Evolutionary conservation across 2,797 vertebrate species (phyloP), one percentile per base, ranked within the genome.

Genomic region (Tadarida brasiliensis): DNA sequence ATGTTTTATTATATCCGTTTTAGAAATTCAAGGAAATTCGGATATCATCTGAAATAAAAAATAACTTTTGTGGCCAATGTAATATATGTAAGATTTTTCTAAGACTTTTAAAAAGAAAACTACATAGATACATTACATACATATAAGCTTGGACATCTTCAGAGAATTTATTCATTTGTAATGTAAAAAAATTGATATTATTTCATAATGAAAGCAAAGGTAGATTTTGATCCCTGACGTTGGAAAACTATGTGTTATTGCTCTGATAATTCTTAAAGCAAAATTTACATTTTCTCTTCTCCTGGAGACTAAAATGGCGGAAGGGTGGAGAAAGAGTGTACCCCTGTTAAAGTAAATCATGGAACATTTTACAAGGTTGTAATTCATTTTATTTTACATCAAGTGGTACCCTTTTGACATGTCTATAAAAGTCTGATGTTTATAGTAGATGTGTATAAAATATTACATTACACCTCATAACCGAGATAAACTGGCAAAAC

Each of bases 401-500:
- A 97, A 98, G 97, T 97, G 74, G 76, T 97, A 97, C 98, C 88
- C 93, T 97, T 98, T 97, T 97, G 97, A 98, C 93, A 88, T 95
- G 95, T 92, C 98, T 98, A 97, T 98, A 98, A 98, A 98, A 97
- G 96, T 97, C 97, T 96, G 87, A 76, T 98, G 96, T 98, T 98
- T 98, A 98, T 96, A 97, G 96, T 98, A 95, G 95, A 98, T 98
- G 94, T 97, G 92, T 97, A 98, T 96, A 96, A 94, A 98, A 98
- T 98, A 98, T 98, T 98, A 91, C 95, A 96, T 98, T 98, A 97
- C 96, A 98, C 97, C 97, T 98, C 96, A 47, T 98, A 98, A 98
- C 95, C 17, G 16, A 98, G 94, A 98, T 97, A 98, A 98, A 98
- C 97, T 98, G 98, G 94, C 94, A 97, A 87, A 97, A 96, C 93